These are phyloP conservation scores for Ricordea florida DNA, from an alignment of 92 coral and sea anemone genomes.

Conservation along the genomic window DNA sequence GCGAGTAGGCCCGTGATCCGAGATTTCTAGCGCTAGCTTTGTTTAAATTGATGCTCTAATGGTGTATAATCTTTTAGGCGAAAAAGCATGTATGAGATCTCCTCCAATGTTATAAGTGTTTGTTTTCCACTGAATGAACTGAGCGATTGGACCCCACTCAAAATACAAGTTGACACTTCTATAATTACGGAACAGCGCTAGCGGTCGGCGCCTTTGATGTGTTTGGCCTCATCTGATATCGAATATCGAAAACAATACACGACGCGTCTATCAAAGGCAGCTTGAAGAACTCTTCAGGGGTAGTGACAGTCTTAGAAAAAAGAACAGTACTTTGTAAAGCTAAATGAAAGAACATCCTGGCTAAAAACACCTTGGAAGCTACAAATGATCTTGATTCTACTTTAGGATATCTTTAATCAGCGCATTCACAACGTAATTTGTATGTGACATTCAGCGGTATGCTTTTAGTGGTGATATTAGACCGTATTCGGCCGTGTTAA, in stretches of 20 bases:
- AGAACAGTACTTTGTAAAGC: too few species aligned
- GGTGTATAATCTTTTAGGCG: background rate
- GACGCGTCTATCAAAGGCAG: conserved; percentile 28
- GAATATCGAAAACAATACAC: conserved; percentile 23
- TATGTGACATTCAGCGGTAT: background rate
- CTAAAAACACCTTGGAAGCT: too few species aligned
- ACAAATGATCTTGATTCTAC: too few species aligned
- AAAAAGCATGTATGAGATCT: conserved; percentile 1
- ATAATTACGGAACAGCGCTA: conserved; percentile 27
- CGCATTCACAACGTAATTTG: too few species aligned
- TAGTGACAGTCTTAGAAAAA: too few species aligned
- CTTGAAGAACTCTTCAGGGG: background rate
- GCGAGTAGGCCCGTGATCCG: background rate
- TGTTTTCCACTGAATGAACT: conserved; percentile 19
- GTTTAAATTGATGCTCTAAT: background rate
- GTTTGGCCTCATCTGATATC: conserved; percentile 19
- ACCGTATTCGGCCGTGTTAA: background rate
- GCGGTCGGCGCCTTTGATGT: conserved; percentile 44
- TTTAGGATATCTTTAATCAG: too few species aligned
- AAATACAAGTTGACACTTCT: conserved; percentile 50
- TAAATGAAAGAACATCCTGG: too few species aligned
- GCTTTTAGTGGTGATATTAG: background rate
- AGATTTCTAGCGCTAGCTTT: too few species aligned
- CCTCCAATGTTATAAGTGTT: conserved; percentile 18
- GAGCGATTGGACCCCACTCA: conserved; percentile 36